These are phyloP conservation scores for Platysternon megacephalum DNA, from an alignment of 2,113 vertebrate species.

Conservation along the genomic window DNA sequence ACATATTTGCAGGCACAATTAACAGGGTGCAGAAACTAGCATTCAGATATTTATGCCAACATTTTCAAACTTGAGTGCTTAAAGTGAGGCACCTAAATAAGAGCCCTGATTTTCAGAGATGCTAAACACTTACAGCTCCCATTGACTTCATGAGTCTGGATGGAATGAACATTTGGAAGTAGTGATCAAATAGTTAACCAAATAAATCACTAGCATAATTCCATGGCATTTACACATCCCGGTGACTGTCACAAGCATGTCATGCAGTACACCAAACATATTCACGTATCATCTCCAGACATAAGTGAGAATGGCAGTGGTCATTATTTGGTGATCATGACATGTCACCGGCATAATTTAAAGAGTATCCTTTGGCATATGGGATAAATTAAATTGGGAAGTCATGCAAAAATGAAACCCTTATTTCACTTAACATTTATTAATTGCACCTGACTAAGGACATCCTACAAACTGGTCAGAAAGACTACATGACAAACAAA, in stretches of 20 bases:
- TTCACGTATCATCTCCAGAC: background rate
- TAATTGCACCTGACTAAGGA: background rate
- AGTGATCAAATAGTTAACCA: background rate
- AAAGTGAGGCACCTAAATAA: background rate
- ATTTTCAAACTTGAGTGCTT: background rate
- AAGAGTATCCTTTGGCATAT: background rate
- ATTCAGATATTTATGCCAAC: background rate
- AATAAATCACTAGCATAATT: background rate
- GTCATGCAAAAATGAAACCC: background rate
- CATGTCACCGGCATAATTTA: background rate
- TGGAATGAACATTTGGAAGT: background rate
- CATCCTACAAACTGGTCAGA: background rate
- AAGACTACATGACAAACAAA: background rate
- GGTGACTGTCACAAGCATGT: background rate
- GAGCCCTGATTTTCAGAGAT: background rate
- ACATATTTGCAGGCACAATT: background rate
- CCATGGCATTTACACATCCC: background rate
- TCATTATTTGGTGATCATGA: background rate
- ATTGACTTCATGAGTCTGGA: background rate
- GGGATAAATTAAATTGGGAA: background rate
- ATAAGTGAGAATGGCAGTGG: accelerated
- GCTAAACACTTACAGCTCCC: background rate
- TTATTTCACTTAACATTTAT: background rate
- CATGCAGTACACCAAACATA: background rate
- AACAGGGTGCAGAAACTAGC: background rate